Evolutionary conservation across 2,797 vertebrate species (phyloP), one percentile per base, ranked within the genome.

Genomic region (Molothrus ater): DNA sequence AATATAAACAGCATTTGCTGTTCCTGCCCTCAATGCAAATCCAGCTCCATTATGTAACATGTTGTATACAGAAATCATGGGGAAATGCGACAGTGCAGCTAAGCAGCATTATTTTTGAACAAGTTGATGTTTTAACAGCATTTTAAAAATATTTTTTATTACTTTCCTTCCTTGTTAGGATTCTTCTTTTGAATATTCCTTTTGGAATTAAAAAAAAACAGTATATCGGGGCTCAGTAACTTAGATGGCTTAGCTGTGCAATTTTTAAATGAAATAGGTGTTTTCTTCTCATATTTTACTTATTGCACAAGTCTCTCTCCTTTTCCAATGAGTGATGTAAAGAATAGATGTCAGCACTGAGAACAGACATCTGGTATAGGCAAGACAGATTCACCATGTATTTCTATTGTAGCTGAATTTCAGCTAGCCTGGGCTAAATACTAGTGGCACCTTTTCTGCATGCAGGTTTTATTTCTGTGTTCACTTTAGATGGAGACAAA

Each of bases 401-500:
- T 91, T 90, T 81, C 51, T 84, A 1, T 70, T 79, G 42, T 32
- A 79, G 79, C 48, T 81, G 66, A 80, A 72, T 92, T 92, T 86
- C 65, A 73, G 4, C 31, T 66, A 40, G 53, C 78, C n/a, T 72
- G 53, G 29, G 29, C 24, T 31, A 43, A 91, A 75, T 42, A 88
- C 91, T 25, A 65, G 68, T 73, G 51, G 34, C 50, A 64, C 82
- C 75, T 84, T 92, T 83, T 87, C 88, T 89, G 40, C 80, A 45
- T 84, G 63, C 76, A 92, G 81, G 45, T 88, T 94, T 93, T 93
- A 85, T 86, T 95, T 93, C 94, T 93, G 69, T 88, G 59, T 90
- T 96, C 90, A 51, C 85, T 94, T 93, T 88, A 90, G 87, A 56
- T 68, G 78, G 86, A 87, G 66, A 95, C 65, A 73, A 95, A 97